Evolutionary conservation across 1,140 invertebrate species (phyloP).

Genomic region (Diabrotica virgifera): DNA sequence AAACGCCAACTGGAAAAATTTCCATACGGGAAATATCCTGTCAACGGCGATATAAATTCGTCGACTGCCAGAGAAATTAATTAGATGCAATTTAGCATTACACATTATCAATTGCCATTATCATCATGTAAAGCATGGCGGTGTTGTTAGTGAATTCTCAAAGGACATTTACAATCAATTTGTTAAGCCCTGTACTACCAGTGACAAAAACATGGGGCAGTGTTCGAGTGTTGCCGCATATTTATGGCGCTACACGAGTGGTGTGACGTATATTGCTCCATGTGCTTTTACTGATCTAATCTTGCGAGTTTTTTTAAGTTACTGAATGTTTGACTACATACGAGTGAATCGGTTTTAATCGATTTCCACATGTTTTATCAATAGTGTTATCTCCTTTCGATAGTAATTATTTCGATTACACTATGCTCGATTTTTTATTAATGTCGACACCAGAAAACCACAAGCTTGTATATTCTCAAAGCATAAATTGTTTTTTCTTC

Average conservation of each 20-base stretch:
- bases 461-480: no score
- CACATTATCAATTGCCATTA: constrained; percentile 23
- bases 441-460: no score
- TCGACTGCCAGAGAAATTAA: constrained; percentile 14
- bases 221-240: not conserved
- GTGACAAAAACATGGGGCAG: constrained; percentile 16
- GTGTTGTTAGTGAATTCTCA: constrained; percentile 18
- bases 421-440: no score
- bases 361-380: no score
- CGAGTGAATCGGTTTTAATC: no score
- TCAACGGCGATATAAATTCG: not conserved
- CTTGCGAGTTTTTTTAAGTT: not conserved
- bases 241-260: not conserved
- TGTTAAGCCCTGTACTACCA: constrained; percentile 15
- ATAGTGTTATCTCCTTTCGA: no score
- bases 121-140: constrained; percentile 21
- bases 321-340: no score
- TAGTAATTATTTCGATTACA: no score
- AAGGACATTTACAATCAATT: constrained; percentile 17
- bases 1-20: not conserved
- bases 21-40: not conserved
- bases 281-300: not conserved
- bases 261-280: not conserved
- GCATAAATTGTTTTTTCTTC: no score
- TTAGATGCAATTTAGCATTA: constrained; percentile 19